Base-by-base conservation (phyloP, 1,140 invertebrate species). In the Drosophila mauritiana region DNA sequence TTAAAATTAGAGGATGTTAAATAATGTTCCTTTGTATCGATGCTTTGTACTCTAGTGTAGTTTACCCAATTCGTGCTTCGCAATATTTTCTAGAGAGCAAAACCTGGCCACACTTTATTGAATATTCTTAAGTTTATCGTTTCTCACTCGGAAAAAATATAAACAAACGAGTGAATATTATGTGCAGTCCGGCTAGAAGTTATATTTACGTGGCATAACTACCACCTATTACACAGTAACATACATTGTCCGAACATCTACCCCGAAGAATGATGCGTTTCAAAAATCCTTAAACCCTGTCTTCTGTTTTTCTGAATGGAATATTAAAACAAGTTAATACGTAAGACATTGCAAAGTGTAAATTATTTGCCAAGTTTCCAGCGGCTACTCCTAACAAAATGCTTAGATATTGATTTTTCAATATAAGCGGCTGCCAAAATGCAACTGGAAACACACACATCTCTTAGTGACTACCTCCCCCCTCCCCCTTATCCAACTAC, bases 381-480 rank as follows among this genome's bases (percentile, higher is more conserved):
- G 31, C 7, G 6, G 31, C 7, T 46, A 67, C 13, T 52, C 13
- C 46, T 62, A 59, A 31, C 52, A 59, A 64, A 46, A 27, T n/a
- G 48, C 48, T 36, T 4, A 39, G 15, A 31, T 83, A 83, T 83
- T 85, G 80, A 83, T 83, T 83, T 83, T 82, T 65, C 55, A 39
- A 20, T 54, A 34, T 57, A 84, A 49, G 61, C 70, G 75, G 70
- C 48, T 49, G 73, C 64, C 80, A 59, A 85, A 85, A 57, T 86
- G 73, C 81, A 86, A 40, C 43, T 67, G 56, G 56, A 61, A 39
- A 82, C 15, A 39, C 54, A 73, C 73, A 48, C 56, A 46, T 39
- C 13, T 51, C 27, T 22, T 15, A 8, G 10, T 7, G 0, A 17
- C 48, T 27, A 7, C 25, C 43, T 11, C 27, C 10, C 31, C 27